Evolutionary conservation across 2,113 vertebrate species (phyloP).

Genomic region (Malurus melanocephalus): DNA sequence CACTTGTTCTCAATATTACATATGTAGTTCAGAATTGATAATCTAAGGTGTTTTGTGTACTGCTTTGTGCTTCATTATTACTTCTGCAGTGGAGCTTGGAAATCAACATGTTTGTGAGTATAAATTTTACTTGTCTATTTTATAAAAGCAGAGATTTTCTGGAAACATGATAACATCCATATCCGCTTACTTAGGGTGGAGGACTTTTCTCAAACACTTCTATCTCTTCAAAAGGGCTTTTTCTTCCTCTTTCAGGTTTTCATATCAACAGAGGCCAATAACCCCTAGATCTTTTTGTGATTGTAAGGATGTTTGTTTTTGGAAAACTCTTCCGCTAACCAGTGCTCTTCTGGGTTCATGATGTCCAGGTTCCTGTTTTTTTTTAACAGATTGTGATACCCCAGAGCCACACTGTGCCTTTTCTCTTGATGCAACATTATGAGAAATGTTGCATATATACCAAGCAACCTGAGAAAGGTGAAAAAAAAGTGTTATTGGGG

Average conservation of each 20-base stretch:
- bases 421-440: neutral
- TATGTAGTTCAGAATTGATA: neutral
- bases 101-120: neutral
- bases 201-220: slow-evolving; percentile 6
- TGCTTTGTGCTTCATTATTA: neutral
- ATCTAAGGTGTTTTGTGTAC: neutral
- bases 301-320: slow-evolving; percentile 23
- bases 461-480: neutral
- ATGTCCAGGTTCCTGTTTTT: slow-evolving; percentile 36
- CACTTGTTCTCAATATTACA: neutral
- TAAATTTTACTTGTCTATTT: neutral
- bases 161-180: neutral
- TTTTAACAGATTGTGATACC: neutral
- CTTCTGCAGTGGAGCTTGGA: neutral
- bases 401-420: neutral
- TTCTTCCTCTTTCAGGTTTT: slow-evolving; percentile 26
- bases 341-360: neutral
- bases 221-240: neutral
- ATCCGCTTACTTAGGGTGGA: slow-evolving; percentile 17
- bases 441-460: neutral
- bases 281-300: slow-evolving; percentile 15
- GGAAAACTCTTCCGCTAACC: neutral
- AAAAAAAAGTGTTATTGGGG: neutral
- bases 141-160: neutral
- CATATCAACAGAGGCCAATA: slow-evolving; percentile 31